Percentiles rank a stretch among this genome's conserved stretches.
Conservation (phyloP, 2,797 vertebrate species). For the Morelia viridis region DNA sequence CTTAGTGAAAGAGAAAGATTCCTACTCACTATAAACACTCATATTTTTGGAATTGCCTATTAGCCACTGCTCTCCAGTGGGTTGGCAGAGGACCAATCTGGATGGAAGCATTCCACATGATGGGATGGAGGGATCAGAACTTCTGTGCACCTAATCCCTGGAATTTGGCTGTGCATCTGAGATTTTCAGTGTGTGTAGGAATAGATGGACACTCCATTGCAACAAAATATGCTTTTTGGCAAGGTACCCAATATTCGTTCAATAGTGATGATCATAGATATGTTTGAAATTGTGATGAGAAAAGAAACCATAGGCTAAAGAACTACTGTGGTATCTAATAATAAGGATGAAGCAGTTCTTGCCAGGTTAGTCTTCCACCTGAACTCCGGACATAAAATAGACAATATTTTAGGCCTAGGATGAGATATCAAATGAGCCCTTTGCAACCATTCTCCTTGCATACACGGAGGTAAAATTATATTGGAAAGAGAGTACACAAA, state of each 20-base stretch:
- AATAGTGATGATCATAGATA: neutral
- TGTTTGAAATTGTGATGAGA: constrained; percentile 14
- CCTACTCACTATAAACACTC: neutral
- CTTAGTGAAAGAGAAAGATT: neutral
- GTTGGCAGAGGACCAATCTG: neutral
- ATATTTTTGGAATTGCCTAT: neutral
- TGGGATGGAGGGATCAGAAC: neutral
- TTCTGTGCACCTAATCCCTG: neutral
- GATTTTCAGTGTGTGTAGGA: neutral
- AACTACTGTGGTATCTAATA: constrained; percentile 15
- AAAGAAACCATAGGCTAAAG: constrained; percentile 9
- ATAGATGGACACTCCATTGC: neutral
- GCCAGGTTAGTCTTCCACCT: constrained; percentile 39
- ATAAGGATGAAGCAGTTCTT: constrained; percentile 29
- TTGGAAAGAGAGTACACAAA: neutral
- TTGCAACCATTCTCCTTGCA: neutral
- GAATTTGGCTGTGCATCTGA: neutral
- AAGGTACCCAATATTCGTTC: neutral
- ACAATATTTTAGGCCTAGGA: constrained; percentile 20
- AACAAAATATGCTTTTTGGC: neutral
- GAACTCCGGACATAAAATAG: constrained; percentile 35
- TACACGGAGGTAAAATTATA: neutral
- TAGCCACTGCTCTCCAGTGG: neutral
- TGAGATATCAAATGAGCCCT: constrained; percentile 25
- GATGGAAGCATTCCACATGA: neutral